Percentiles rank a stretch among this genome's conserved stretches.
Evolutionary conservation across 2,113 vertebrate genomes (phyloP).

Genomic region (Myrmecobius fasciatus): DNA sequence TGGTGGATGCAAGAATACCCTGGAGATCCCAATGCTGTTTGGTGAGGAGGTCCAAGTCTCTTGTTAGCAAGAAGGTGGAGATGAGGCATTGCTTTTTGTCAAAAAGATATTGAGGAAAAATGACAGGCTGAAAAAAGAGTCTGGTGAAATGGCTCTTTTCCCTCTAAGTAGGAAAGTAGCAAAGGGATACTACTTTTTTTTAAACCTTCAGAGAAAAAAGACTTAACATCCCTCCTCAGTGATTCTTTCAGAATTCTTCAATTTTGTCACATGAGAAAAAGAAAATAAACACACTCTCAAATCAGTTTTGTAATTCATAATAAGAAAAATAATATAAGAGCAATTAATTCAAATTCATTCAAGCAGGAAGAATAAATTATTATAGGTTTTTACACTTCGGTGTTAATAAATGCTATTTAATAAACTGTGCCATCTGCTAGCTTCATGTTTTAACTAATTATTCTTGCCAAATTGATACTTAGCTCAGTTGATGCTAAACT

Average conservation of each 20-base stretch:
- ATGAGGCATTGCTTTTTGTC: background rate
- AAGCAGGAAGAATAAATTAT: background rate
- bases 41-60: background rate
- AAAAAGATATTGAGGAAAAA: too few species aligned
- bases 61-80: background rate
- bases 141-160: background rate
- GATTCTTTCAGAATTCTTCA: background rate
- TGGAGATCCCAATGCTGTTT: accelerated
- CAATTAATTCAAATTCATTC: background rate
- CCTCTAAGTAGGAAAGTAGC: background rate
- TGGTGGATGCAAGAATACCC: background rate
- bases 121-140: background rate
- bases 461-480: background rate
- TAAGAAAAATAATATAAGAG: background rate
- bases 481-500: background rate
- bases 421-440: background rate
- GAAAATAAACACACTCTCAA: background rate
- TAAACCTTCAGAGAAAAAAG: background rate
- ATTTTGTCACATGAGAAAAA: background rate
- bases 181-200: background rate
- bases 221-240: background rate
- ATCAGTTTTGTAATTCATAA: background rate
- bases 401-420: background rate
- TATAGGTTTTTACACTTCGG: background rate
- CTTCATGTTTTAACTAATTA: background rate